Percentiles rank a stretch among this genome's conserved stretches.
Conservation (phyloP, 2,888 invertebrate genomes). For the Tholera decimalis region DNA sequence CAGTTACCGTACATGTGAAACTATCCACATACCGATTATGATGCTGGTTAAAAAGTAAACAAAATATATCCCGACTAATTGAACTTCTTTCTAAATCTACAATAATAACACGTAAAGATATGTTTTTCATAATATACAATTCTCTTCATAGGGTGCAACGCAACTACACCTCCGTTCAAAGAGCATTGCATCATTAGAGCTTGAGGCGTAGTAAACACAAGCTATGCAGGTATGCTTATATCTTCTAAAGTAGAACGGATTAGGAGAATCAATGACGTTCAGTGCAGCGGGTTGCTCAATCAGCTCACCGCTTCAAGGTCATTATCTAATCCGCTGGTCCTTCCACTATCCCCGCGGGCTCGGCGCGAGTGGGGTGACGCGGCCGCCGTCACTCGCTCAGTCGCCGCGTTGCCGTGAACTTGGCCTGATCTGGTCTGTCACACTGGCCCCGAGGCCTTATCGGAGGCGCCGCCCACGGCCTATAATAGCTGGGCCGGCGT, state of each 20-base stretch:
- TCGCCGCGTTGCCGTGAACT: conserved; percentile 89
- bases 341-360: conserved; percentile 69
- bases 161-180: not conserved
- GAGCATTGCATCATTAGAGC: conserved; percentile 10
- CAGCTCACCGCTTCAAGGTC: conserved; percentile 76
- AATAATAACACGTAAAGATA: not conserved
- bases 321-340: conserved; percentile 79
- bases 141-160: conserved; percentile 5
- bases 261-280: conserved; percentile 47
- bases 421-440: conserved; percentile 85
- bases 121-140: not conserved
- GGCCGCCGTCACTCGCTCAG: conserved; percentile 80
- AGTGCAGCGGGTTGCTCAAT: conserved; percentile 61
- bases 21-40: not conserved
- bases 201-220: conserved; percentile 11
- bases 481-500: conserved; percentile 90
- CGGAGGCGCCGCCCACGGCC: conserved; percentile 89
- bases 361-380: conserved; percentile 68
- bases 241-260: conserved; percentile 42
- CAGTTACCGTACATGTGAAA: conserved; percentile 9
- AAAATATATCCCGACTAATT: not conserved
- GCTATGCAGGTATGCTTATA: conserved; percentile 25
- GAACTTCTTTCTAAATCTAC: not conserved
- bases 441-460: conserved; percentile 89
- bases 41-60: not conserved